phyloP scores from a whole-genome alignment of 2,888 invertebrate genomes.

The Drosophila neutralis region DNA sequence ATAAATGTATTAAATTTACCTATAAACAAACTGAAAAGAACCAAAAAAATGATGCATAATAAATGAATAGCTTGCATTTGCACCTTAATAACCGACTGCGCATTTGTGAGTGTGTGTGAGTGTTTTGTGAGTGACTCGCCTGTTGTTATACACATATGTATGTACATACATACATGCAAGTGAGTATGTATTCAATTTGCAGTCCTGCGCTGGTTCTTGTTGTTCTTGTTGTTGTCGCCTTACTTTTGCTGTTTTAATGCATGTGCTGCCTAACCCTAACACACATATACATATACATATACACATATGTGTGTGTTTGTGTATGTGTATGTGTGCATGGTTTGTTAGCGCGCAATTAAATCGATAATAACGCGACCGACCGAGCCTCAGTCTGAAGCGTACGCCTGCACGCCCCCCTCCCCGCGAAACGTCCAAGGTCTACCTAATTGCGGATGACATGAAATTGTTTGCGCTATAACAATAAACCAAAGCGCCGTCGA shows the following conservation, averaged over 20 bases:
- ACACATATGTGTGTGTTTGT: not conserved
- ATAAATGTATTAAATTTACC: not conserved
- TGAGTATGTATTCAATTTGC: conserved; percentile 20
- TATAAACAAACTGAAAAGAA: not conserved
- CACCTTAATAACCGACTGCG: not conserved
- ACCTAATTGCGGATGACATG: conserved; percentile 83
- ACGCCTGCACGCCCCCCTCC: conserved; percentile 28
- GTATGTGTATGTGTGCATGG: not conserved
- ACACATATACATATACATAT: not conserved
- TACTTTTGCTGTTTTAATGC: conserved; percentile 18
- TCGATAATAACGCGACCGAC: conserved; percentile 58
- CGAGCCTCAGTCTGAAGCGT: conserved; percentile 34
- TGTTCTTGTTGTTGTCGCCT: not conserved
- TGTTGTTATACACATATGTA: not conserved
- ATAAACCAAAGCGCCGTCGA: conserved; percentile 60
- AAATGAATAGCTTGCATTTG: not conserved
- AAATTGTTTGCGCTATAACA: conserved; percentile 80
- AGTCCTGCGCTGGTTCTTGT: not conserved
- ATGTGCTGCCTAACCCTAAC: conserved; percentile 24
- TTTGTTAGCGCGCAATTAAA: conserved; percentile 51
- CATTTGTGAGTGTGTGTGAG: not conserved
- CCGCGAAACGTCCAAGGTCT: conserved; percentile 35
- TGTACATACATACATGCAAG: not conserved
- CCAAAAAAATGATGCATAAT: not conserved
- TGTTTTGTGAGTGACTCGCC: conserved; percentile 14